A percentile compares a stretch with the other conserved stretches of the same genome.
Evolutionary conservation across 2,888 invertebrate species (phyloP).

Genomic region (Lasioglossum lativentre): DNA sequence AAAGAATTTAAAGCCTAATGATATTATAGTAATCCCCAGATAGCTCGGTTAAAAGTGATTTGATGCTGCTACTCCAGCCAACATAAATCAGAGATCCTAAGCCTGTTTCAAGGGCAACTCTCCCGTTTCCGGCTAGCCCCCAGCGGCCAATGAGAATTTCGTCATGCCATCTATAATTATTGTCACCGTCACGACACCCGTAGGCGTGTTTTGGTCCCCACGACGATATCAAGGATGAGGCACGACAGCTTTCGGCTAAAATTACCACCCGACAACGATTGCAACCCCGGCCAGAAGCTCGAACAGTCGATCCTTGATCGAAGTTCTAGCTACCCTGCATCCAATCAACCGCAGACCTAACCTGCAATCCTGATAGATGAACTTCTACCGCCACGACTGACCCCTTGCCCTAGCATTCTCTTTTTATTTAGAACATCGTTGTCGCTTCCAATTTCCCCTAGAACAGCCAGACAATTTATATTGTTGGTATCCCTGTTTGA

Average conservation of each 20-base stretch:
- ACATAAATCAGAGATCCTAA: not conserved
- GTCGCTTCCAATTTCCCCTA: too few species aligned
- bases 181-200: slow-evolving; percentile 25
- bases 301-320: slow-evolving; percentile 13
- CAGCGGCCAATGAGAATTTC: slow-evolving; percentile 42
- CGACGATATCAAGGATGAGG: slow-evolving; percentile 59
- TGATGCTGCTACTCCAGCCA: not conserved
- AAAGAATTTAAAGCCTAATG: not conserved
- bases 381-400: not conserved
- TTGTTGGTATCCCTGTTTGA: too few species aligned
- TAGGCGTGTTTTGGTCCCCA: slow-evolving; percentile 12
- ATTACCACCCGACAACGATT: slow-evolving; percentile 60
- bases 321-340: slow-evolving; percentile 15
- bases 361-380: not conserved
- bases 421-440: too few species aligned
- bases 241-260: slow-evolving; percentile 51
- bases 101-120: not conserved
- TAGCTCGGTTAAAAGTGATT: not conserved
- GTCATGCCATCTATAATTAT: slow-evolving; percentile 56
- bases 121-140: slow-evolving; percentile 7
- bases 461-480: too few species aligned
- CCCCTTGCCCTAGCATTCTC: too few species aligned
- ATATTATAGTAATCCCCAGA: too few species aligned
- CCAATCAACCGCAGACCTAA: not conserved
- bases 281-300: slow-evolving; percentile 19